A percentile compares a stretch with the other conserved stretches of the same genome.
phyloP scores from a whole-genome alignment of 1,140 invertebrate species.

The Diprion similis region DNA sequence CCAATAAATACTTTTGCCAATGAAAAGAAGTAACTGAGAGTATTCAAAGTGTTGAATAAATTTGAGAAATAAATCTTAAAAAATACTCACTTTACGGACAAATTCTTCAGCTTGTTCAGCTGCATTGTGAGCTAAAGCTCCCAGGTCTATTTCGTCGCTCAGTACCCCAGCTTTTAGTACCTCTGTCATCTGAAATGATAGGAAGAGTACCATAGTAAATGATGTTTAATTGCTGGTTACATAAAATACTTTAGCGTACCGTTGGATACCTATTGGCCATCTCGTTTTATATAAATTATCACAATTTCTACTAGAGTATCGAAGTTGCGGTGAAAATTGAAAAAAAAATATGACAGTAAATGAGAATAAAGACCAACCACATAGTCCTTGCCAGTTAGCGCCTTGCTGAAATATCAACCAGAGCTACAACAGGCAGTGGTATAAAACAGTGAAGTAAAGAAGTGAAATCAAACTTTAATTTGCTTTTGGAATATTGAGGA shows the following conservation, averaged over 20 bases:
- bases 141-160: constrained; percentile 82
- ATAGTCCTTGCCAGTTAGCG: neutral
- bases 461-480: neutral
- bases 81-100: constrained; percentile 75
- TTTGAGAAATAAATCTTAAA: neutral
- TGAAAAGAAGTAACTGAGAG: neutral
- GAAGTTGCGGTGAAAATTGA: too few species aligned
- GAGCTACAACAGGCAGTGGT: too few species aligned
- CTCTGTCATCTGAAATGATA: constrained; percentile 72
- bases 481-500: constrained; percentile 20
- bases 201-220: neutral
- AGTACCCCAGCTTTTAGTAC: constrained; percentile 82
- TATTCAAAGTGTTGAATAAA: neutral
- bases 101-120: constrained; percentile 95
- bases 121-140: constrained; percentile 83
- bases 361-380: neutral
- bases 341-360: constrained; percentile 21
- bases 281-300: too few species aligned
- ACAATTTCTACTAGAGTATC: too few species aligned
- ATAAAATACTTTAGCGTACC: too few species aligned
- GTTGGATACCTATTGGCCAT: too few species aligned
- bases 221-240: too few species aligned
- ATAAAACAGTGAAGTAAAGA: neutral
- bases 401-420: constrained; percentile 11
- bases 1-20: neutral